Evolutionary conservation across 2,888 invertebrate genomes (phyloP).

Genomic region (Cheilosia grossa): DNA sequence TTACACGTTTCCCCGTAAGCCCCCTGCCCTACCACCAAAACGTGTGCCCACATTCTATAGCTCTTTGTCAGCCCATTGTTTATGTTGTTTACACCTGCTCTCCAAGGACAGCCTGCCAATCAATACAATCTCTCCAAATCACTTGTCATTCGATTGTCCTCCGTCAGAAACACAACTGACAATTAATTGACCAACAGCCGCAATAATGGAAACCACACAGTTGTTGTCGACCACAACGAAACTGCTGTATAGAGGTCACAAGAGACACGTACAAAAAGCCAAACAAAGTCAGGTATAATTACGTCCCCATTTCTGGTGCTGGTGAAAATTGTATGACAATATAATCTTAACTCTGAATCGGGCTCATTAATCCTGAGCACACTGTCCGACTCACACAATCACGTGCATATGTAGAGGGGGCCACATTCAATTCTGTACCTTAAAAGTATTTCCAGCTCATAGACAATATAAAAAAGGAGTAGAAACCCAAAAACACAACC

Average conservation of each 20-base stretch:
- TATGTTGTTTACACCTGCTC: neutral
- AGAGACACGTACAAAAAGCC: conserved; percentile 10
- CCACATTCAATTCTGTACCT: too few relatives aligned
- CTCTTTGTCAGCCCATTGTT: neutral
- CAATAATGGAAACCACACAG: neutral
- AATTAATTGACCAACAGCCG: conserved; percentile 26
- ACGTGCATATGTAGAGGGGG: neutral
- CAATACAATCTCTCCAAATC: neutral
- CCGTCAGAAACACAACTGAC: conserved; percentile 1
- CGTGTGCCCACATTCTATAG: neutral
- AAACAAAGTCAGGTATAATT: conserved; percentile 28
- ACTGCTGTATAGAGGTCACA: neutral
- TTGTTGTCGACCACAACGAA: neutral
- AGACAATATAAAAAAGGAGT: neutral
- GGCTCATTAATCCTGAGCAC: conserved; percentile 30
- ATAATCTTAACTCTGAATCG: conserved; percentile 38
- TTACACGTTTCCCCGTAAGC: neutral
- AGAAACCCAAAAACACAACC: neutral
- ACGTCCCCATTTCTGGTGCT: neutral
- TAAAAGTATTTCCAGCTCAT: too few relatives aligned
- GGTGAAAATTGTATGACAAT: conserved; percentile 22
- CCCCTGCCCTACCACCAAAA: neutral
- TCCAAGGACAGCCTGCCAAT: neutral
- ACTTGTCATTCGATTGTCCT: neutral
- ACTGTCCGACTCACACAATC: conserved; percentile 1